Conservation (phyloP, 1,140 invertebrate genomes). For the Geopemphigus sp. region DNA sequence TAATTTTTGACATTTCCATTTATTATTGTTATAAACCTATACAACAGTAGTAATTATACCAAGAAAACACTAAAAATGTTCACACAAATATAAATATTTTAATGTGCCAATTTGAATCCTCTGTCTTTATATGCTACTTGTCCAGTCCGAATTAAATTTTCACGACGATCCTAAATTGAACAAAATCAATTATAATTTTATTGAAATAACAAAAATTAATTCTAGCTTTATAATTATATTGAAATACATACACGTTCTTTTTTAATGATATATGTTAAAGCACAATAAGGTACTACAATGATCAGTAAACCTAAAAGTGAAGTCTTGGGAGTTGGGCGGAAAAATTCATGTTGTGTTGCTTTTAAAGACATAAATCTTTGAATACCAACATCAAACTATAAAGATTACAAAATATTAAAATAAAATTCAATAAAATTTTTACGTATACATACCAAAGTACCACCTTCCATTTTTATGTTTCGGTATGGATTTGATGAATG, state of each 20-base stretch:
- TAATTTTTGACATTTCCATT: not conserved
- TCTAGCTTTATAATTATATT: no score
- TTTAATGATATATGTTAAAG: slow-evolving; percentile 28
- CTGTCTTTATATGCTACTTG: slow-evolving; percentile 32
- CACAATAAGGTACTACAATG: not conserved
- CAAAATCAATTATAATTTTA: not conserved
- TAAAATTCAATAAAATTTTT: not conserved
- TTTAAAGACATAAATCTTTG: slow-evolving; percentile 34
- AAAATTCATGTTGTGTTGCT: slow-evolving; percentile 32
- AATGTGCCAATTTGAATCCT: slow-evolving; percentile 40
- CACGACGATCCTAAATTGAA: slow-evolving; percentile 20
- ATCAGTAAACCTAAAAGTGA: slow-evolving; percentile 3
- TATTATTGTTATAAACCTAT: not conserved
- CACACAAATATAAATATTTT: slow-evolving; percentile 30
- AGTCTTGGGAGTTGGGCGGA: slow-evolving; percentile 23
- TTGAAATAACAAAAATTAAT: not conserved
- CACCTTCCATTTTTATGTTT: slow-evolving; percentile 42
- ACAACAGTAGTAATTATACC: not conserved
- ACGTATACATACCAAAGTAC: slow-evolving; percentile 20
- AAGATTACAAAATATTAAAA: not conserved
- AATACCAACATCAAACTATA: slow-evolving; percentile 42
- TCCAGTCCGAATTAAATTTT: slow-evolving; percentile 42
- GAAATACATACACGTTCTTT: slow-evolving; percentile 36
- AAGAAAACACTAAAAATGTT: slow-evolving; percentile 15
- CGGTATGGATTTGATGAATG: slow-evolving; percentile 13